Evolutionary conservation across 2,888 invertebrate species (phyloP).

Genomic region (Priocnemis perturbator): DNA sequence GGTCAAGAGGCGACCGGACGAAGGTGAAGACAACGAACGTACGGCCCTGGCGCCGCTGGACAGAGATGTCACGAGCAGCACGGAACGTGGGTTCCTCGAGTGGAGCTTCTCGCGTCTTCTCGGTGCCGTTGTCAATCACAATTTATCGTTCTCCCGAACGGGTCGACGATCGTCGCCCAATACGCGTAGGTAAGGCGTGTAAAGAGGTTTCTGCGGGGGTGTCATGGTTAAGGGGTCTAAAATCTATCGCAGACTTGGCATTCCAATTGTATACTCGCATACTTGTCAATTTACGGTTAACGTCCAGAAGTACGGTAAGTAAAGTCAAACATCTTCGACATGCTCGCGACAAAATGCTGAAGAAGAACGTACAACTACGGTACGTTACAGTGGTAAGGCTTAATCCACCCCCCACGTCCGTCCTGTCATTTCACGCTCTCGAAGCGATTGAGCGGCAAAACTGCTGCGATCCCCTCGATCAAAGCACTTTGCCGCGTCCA

Average conservation of each 20-base stretch:
- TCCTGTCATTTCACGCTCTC: no score
- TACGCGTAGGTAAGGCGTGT: conserved; percentile 13
- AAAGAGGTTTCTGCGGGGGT: conserved; percentile 9
- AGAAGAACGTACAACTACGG: no score
- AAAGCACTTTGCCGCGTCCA: no score
- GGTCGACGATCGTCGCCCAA: neutral
- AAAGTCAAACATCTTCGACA: no score
- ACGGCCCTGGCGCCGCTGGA: conserved; percentile 41
- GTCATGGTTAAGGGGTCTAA: neutral
- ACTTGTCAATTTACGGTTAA: no score
- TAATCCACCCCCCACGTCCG: no score
- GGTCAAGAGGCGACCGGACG: conserved; percentile 61
- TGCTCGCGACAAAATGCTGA: no score
- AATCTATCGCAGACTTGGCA: neutral
- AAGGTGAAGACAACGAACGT: conserved; percentile 59
- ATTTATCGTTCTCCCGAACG: conserved; percentile 43
- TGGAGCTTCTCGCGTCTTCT: conserved; percentile 30
- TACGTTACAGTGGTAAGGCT: no score
- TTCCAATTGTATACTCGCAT: no score
- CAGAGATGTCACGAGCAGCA: conserved; percentile 55
- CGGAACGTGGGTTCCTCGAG: conserved; percentile 28
- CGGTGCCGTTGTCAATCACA: conserved; percentile 51
- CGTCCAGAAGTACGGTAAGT: no score
- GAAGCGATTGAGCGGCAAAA: no score
- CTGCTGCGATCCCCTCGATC: no score